Evolutionary conservation across 1,140 invertebrate genomes (phyloP).

Genomic region (Stegodyphus dumicola): DNA sequence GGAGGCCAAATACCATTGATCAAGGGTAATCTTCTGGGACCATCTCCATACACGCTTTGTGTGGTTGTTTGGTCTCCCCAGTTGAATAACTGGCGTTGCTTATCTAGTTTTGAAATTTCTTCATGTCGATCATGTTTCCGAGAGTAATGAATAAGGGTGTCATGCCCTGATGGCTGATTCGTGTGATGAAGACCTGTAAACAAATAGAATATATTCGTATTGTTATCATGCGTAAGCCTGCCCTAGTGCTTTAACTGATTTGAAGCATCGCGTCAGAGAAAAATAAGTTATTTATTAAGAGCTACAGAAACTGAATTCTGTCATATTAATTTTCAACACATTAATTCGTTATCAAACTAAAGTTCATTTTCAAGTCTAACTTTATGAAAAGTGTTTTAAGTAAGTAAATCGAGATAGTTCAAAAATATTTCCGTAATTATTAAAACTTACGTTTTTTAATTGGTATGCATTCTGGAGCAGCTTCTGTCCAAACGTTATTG

Average conservation of each 20-base stretch:
- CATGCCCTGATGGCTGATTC: background rate
- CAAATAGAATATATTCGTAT: background rate
- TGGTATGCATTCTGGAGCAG: slow-evolving; percentile 45
- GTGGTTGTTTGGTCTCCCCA: slow-evolving; percentile 10
- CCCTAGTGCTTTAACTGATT: no score
- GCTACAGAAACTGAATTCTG: no score
- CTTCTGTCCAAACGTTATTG: slow-evolving; percentile 37
- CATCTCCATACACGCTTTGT: slow-evolving; percentile 37
- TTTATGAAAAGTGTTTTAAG: no score
- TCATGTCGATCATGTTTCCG: background rate
- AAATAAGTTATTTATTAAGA: no score
- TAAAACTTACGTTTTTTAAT: slow-evolving; percentile 23
- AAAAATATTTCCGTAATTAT: no score
- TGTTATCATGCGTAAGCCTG: no score
- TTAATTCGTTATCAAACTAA: no score
- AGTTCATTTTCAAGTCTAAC: no score
- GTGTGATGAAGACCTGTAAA: background rate
- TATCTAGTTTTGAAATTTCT: background rate
- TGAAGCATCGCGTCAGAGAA: no score
- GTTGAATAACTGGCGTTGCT: slow-evolving; percentile 23
- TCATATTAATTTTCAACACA: no score
- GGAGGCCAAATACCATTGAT: slow-evolving; percentile 53
- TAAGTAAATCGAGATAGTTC: no score
- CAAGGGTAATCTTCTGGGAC: slow-evolving; percentile 45
- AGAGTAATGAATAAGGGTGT: background rate